Base-by-base conservation (phyloP, 2,797 vertebrate species). In the Cygnus olor region DNA sequence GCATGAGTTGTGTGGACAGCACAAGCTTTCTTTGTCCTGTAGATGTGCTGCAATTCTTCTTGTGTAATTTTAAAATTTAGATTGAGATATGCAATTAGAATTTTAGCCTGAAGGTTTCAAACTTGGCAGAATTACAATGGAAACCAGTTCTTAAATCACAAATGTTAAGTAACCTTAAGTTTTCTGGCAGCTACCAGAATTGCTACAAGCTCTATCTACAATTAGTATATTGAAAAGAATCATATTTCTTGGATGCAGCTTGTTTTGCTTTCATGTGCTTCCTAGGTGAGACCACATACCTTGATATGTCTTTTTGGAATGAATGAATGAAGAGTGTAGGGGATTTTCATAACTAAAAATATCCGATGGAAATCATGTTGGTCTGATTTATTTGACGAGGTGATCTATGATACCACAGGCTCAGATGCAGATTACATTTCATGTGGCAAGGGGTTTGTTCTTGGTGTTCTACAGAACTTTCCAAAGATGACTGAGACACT, bases 111-210 rank as follows among this genome's bases (percentile, higher is more conserved):
- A 81, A 66, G 71, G 32, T 38, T 63, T 91, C 51, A 30, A 58
- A 58, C 18, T 73, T 88, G 68, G 71, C 76, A 80, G 60, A 70
- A 66, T 78, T 73, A 64, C 12, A 18, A 5, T 20, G 65, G 20
- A 53, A 91, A 44, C 7, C 80, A 45, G 14, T 73, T 13, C 92
- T 91, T 85, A 79, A 80, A 63, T 85, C 32, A 28, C 24, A 85
- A 38, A 30, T 42, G 25, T 85, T 90, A 69, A 58, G 14, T 72
- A 94, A 87, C 21, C 17, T 69, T 79, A 69, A 25, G 79, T 85
- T 89, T 94, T 79, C 56, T 74, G 78, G 76, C 56, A 93, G 76
- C 80, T 85, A 57, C 73, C 90, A 49, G 38, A 60, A 78, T 80
- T 74, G 16, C 69, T 78, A 47, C 47, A 8, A 66, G 65, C 34